Percentiles rank a stretch among this genome's conserved stretches.
These are phyloP conservation scores for Antheraea pernyi DNA, from an alignment of 1,140 invertebrate species.

Conservation along the genomic window DNA sequence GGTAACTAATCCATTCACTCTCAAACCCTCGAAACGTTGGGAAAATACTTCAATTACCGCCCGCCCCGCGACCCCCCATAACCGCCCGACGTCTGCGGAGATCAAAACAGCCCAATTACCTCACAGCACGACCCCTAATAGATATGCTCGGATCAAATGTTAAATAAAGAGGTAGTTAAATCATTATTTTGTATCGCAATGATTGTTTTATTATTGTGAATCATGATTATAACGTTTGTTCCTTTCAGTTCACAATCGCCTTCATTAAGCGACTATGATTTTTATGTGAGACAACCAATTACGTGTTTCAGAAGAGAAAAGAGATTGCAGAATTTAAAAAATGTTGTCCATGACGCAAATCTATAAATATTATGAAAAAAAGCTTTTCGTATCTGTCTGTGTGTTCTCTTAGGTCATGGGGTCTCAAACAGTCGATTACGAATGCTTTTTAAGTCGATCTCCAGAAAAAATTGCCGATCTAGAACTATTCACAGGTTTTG, in stretches of 20 bases:
- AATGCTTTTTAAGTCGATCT: no score
- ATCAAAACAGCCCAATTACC: conserved; percentile 74
- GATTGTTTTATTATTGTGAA: background rate
- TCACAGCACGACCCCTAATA: conserved; percentile 64
- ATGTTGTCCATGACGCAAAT: no score
- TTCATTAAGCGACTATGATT: background rate
- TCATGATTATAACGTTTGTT: background rate
- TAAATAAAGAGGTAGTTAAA: conserved; percentile 69
- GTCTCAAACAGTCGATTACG: no score
- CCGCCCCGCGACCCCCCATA: conserved; percentile 32
- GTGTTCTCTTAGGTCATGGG: no score
- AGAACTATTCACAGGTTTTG: no score
- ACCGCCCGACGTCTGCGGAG: conserved; percentile 23
- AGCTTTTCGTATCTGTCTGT: no score
- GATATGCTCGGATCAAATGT: conserved; percentile 64
- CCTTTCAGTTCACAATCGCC: background rate
- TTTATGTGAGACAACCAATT: no score
- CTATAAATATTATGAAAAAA: no score
- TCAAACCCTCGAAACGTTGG: conserved; percentile 56
- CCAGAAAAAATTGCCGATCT: no score
- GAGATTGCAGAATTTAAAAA: no score
- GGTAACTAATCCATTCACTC: conserved; percentile 72
- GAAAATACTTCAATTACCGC: conserved; percentile 71
- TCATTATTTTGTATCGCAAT: conserved; percentile 17
- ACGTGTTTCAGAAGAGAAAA: no score